These are phyloP conservation scores for Eupeodes luniger DNA, from an alignment of 2,888 invertebrate species.

Conservation along the genomic window DNA sequence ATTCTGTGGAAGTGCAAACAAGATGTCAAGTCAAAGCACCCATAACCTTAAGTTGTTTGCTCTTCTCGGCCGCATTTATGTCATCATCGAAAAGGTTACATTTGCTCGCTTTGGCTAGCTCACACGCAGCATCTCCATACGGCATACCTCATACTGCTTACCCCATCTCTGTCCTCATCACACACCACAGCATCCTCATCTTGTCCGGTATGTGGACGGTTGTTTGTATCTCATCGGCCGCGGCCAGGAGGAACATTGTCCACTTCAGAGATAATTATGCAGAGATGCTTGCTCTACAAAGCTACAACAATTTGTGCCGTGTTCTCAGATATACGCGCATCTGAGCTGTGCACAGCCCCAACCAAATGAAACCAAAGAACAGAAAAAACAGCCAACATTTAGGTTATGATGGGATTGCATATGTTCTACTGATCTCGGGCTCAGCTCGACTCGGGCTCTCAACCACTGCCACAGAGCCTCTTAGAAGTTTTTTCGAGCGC, in stretches of 20 bases:
- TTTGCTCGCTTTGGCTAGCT: constrained; percentile 52
- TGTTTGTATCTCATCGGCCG: constrained; percentile 42
- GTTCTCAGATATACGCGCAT: constrained; percentile 71
- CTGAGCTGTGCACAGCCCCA: constrained; percentile 18
- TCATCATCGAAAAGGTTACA: constrained; percentile 69
- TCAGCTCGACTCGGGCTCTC: neutral
- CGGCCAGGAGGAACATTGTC: constrained; percentile 60
- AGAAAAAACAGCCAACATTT: constrained; percentile 58
- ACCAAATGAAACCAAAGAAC: constrained; percentile 2
- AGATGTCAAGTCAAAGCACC: constrained; percentile 48
- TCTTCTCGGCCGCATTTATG: constrained; percentile 47
- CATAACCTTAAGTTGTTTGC: constrained; percentile 44
- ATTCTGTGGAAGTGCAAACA: constrained; percentile 72
- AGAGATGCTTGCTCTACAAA: constrained; percentile 76
- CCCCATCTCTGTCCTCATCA: too few relatives aligned
- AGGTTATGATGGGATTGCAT: constrained; percentile 75
- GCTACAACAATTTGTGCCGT: constrained; percentile 74
- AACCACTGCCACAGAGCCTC: neutral
- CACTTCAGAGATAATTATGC: constrained; percentile 76
- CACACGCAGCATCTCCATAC: constrained; percentile 60
- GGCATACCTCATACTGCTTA: too few relatives aligned
- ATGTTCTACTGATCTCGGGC: constrained; percentile 43
- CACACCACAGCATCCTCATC: neutral
- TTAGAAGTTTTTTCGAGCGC: constrained; percentile 2
- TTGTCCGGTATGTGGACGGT: constrained; percentile 13